These are phyloP conservation scores for Synanthedon formicaeformis DNA, from an alignment of 2,888 invertebrate species.

Conservation along the genomic window DNA sequence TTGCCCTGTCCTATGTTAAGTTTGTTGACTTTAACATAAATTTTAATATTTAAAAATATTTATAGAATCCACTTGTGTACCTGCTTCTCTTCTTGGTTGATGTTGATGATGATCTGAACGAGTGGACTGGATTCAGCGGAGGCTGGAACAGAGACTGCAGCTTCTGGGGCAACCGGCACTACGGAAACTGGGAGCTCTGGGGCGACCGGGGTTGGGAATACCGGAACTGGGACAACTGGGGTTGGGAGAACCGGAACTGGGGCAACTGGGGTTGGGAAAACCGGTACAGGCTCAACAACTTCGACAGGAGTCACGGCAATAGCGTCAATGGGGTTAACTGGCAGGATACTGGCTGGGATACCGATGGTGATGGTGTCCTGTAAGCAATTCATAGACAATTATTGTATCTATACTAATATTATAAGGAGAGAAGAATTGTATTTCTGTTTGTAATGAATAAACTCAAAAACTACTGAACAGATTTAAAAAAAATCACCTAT, in stretches of 20 bases:
- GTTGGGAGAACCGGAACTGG: not conserved
- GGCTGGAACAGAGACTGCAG: conserved; percentile 12
- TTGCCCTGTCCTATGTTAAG: too few species aligned
- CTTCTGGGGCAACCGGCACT: not conserved
- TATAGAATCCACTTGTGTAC: not conserved
- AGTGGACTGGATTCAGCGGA: conserved; percentile 26
- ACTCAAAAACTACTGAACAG: too few species aligned
- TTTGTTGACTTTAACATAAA: too few species aligned
- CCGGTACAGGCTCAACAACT: not conserved
- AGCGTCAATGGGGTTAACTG: conserved; percentile 12
- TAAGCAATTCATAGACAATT: conserved; percentile 6
- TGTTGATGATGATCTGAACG: conserved; percentile 35
- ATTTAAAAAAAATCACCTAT: too few species aligned
- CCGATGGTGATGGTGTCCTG: conserved; percentile 21
- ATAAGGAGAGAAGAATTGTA: too few species aligned
- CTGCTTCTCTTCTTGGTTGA: conserved; percentile 12
- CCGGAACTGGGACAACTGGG: too few species aligned
- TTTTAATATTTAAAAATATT: too few species aligned
- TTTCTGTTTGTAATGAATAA: too few species aligned
- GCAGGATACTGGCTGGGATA: conserved; percentile 8
- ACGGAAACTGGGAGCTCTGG: not conserved
- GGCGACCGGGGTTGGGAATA: not conserved
- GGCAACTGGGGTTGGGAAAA: not conserved
- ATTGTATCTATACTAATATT: not conserved
- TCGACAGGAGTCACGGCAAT: not conserved